Evolutionary conservation across 2,888 invertebrate species (phyloP).

Genomic region (Bruchidius siliquastri): DNA sequence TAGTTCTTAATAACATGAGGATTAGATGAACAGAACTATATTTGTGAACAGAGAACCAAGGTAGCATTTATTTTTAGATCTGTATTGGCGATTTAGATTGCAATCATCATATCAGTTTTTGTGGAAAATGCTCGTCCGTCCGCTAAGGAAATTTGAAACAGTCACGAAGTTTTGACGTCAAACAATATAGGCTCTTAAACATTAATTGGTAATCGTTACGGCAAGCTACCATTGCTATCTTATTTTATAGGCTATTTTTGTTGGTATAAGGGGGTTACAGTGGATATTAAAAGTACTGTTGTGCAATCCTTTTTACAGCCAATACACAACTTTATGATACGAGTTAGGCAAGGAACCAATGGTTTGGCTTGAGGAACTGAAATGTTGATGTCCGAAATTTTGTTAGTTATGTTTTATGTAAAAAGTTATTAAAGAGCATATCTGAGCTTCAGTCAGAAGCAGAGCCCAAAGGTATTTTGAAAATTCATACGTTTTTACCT

Average conservation of each 20-base stretch:
- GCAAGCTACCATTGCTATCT: neutral
- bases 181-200: slow-evolving; percentile 4
- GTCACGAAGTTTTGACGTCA: slow-evolving; percentile 30
- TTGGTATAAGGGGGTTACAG: neutral
- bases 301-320: neutral
- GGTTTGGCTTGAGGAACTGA: neutral
- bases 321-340: neutral
- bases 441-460: too few relatives aligned
- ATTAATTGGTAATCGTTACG: slow-evolving; percentile 2
- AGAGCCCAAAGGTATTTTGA: too few relatives aligned
- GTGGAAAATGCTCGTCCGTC: neutral
- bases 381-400: neutral
- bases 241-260: neutral
- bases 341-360: neutral
- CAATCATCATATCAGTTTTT: neutral
- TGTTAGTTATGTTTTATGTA: too few relatives aligned
- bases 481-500: too few relatives aligned
- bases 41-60: too few relatives aligned
- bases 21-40: too few relatives aligned
- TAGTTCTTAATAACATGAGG: too few relatives aligned
- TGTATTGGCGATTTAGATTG: too few relatives aligned
- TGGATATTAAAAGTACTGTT: neutral
- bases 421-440: too few relatives aligned
- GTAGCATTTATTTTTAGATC: too few relatives aligned
- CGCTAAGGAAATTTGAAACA: slow-evolving; percentile 20